Conservation (phyloP, 2,113 vertebrate species). For the Xiphophorus hellerii region DNA sequence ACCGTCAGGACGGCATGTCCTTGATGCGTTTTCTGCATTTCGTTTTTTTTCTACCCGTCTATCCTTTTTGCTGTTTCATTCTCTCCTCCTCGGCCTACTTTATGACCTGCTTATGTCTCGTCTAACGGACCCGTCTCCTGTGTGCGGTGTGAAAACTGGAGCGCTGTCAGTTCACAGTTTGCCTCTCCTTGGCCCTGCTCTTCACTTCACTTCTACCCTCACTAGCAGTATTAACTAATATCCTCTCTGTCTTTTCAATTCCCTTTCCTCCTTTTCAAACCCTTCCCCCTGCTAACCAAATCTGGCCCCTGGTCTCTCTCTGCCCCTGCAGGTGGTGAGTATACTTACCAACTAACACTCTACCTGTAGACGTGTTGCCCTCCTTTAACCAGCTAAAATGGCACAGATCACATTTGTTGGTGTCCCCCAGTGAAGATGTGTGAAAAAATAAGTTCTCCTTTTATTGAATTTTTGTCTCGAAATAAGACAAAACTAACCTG, state of each 20-base stretch:
- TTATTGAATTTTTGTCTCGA: neutral
- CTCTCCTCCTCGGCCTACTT: conserved; percentile 59
- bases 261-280: conserved; percentile 51
- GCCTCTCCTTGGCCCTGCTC: conserved; percentile 16
- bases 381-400: neutral
- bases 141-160: conserved; percentile 52
- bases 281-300: conserved; percentile 62
- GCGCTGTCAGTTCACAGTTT: conserved; percentile 29
- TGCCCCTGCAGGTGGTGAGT: conserved; percentile 76
- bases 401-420: neutral
- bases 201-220: conserved; percentile 4
- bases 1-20: conserved; percentile 1
- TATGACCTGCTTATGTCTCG: conserved; percentile 68
- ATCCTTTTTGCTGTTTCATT: conserved; percentile 15
- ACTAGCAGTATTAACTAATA: conserved; percentile 54
- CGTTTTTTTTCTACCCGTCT: neutral
- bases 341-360: conserved; percentile 42
- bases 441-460: neutral
- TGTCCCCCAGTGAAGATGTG: neutral
- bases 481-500: too few relatives aligned
- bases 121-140: conserved; percentile 51
- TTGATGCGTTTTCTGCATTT: conserved; percentile 9
- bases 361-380: neutral
- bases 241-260: conserved; percentile 59
- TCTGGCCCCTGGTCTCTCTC: conserved; percentile 54